Conservation (phyloP, 2,113 vertebrate genomes). For the Onychostruthus taczanowskii region DNA sequence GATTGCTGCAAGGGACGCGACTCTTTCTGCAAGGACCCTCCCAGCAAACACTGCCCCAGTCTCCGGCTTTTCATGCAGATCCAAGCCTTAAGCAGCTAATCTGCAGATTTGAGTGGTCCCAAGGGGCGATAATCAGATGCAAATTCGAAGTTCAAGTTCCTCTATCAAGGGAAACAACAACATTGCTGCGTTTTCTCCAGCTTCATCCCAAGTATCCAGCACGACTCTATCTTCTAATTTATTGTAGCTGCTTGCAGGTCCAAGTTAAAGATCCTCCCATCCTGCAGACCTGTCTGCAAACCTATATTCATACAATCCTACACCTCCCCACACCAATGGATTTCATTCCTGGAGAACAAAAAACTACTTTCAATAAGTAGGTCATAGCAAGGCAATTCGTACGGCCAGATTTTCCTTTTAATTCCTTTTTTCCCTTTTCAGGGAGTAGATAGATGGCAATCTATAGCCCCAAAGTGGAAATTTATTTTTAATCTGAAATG, state of each 20-base stretch:
- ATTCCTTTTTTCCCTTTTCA: constrained; percentile 12
- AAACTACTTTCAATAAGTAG: constrained; percentile 21
- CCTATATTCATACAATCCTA: not conserved
- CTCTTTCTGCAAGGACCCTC: not conserved
- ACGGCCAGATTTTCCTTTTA: not conserved
- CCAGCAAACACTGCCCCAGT: not conserved
- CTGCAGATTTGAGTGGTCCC: not conserved
- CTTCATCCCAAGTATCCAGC: not conserved
- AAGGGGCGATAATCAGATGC: not conserved
- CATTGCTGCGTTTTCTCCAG: not conserved
- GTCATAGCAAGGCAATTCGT: constrained; percentile 28
- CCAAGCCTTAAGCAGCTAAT: not conserved
- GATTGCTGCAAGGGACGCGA: not conserved
- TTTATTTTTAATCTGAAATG: constrained; percentile 41
- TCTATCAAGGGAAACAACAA: not conserved
- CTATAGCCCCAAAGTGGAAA: constrained; percentile 2
- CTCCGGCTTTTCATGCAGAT: not conserved
- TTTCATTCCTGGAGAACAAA: not conserved
- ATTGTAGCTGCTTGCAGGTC: not conserved
- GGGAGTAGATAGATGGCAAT: constrained; percentile 23
- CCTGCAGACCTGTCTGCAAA: not conserved
- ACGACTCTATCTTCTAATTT: not conserved
- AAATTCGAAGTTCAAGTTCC: not conserved
- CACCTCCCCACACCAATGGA: not conserved
- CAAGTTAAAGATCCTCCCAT: not conserved